Percentiles rank a stretch among this genome's conserved stretches.
These are phyloP conservation scores for Aegotheles bennettii DNA, from an alignment of 2,113 vertebrate species.

Conservation along the genomic window DNA sequence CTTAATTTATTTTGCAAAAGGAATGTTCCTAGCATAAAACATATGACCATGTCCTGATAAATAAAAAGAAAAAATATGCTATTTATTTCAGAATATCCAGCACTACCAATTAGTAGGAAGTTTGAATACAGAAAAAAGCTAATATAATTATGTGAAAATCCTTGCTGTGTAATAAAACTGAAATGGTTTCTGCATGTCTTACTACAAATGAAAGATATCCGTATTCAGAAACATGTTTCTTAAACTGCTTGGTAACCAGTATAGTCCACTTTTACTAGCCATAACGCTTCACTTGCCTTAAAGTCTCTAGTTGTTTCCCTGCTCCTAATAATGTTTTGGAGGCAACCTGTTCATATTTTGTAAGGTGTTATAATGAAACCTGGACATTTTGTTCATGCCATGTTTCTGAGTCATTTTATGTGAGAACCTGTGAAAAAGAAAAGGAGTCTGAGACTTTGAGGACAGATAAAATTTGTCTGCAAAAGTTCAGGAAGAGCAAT, in stretches of 20 bases:
- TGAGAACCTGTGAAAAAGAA: conserved; percentile 38
- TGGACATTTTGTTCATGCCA: neutral
- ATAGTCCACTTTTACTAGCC: neutral
- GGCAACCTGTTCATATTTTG: neutral
- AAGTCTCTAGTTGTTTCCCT: neutral
- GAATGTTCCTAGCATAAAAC: neutral
- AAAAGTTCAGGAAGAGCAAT: neutral
- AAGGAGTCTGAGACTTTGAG: neutral
- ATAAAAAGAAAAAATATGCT: conserved; percentile 6
- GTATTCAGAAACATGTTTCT: neutral
- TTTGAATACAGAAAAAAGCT: neutral
- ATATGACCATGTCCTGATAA: neutral
- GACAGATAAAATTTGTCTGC: neutral
- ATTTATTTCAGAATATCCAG: conserved; percentile 11
- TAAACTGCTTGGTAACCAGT: neutral
- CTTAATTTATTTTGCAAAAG: conserved; percentile 33
- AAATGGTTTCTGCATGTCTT: neutral
- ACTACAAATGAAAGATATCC: neutral
- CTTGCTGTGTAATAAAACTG: neutral
- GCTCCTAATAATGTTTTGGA: neutral
- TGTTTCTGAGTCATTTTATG: neutral
- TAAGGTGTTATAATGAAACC: conserved; percentile 23
- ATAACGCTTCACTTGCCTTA: neutral
- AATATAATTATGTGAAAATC: conserved; percentile 25
- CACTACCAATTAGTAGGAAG: conserved; percentile 4